These are phyloP conservation scores for Ctenicera cuprea DNA, from an alignment of 2,888 invertebrate genomes.

Conservation along the genomic window DNA sequence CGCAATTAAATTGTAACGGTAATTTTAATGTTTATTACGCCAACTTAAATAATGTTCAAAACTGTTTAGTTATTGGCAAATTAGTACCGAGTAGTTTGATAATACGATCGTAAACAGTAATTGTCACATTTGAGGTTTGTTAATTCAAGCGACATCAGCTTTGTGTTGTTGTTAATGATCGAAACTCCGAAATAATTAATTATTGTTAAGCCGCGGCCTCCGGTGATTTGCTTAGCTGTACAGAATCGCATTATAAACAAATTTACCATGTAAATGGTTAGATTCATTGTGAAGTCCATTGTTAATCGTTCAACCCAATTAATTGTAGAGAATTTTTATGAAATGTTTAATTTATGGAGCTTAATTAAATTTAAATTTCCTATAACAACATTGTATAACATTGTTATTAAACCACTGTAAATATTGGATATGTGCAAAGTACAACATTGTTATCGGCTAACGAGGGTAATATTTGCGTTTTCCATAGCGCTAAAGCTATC, in stretches of 20 bases:
- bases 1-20: too few species aligned
- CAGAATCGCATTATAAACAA: not conserved
- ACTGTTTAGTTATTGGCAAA: too few species aligned
- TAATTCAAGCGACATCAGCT: slow-evolving; percentile 15
- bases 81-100: too few species aligned
- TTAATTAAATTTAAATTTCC: not conserved
- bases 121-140: slow-evolving; percentile 10
- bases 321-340: too few species aligned
- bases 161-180: slow-evolving; percentile 18
- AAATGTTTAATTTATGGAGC: too few species aligned
- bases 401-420: not conserved
- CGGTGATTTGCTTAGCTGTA: not conserved
- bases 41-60: too few species aligned
- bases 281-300: too few species aligned
- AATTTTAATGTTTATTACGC: too few species aligned
- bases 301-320: too few species aligned
- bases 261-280: not conserved
- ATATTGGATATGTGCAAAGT: slow-evolving; percentile 27
- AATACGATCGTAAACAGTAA: not conserved
- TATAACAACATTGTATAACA: not conserved
- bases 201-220: slow-evolving; percentile 11
- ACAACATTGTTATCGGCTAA: slow-evolving; percentile 41
- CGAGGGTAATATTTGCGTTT: slow-evolving; percentile 33
- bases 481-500: slow-evolving; percentile 6
- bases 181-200: slow-evolving; percentile 22